phyloP scores from a whole-genome alignment of 2,113 vertebrate genomes.

The Tichodroma muraria region DNA sequence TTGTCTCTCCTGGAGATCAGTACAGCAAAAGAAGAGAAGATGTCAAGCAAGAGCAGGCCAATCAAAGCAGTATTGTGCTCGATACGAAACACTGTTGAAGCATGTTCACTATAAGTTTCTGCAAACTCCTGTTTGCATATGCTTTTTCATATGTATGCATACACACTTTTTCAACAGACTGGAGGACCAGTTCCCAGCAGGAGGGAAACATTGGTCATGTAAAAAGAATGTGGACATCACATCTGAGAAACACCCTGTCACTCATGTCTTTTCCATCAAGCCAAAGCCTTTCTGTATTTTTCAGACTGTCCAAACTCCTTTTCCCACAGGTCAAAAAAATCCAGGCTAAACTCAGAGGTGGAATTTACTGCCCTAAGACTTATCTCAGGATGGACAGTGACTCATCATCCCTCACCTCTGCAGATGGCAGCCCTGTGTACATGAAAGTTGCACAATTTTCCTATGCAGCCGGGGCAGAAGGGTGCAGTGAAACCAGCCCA shows the following conservation, averaged over 20 bases:
- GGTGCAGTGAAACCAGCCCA: not conserved
- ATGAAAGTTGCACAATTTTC: not conserved
- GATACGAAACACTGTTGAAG: conserved; percentile 14
- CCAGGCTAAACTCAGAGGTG: not conserved
- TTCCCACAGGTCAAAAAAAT: not conserved
- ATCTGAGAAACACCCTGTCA: not conserved
- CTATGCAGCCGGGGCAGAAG: not conserved
- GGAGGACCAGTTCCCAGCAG: not conserved
- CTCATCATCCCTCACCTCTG: not conserved
- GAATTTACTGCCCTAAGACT: not conserved
- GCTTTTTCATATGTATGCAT: too few relatives aligned
- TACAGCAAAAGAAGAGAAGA: conserved; percentile 28
- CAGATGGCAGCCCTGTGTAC: not conserved
- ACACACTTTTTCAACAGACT: conserved; percentile 18
- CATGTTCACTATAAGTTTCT: conserved; percentile 12
- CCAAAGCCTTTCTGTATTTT: not conserved
- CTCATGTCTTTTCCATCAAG: not conserved
- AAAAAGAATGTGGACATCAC: not conserved
- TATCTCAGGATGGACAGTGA: not conserved
- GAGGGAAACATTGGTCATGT: not conserved
- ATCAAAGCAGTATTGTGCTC: conserved; percentile 15
- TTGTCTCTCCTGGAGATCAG: not conserved
- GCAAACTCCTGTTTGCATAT: too few relatives aligned
- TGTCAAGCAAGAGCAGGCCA: conserved; percentile 29
- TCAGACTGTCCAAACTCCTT: not conserved